phyloP scores from a whole-genome alignment of 2,888 invertebrate genomes.

The Timema cristinae region DNA sequence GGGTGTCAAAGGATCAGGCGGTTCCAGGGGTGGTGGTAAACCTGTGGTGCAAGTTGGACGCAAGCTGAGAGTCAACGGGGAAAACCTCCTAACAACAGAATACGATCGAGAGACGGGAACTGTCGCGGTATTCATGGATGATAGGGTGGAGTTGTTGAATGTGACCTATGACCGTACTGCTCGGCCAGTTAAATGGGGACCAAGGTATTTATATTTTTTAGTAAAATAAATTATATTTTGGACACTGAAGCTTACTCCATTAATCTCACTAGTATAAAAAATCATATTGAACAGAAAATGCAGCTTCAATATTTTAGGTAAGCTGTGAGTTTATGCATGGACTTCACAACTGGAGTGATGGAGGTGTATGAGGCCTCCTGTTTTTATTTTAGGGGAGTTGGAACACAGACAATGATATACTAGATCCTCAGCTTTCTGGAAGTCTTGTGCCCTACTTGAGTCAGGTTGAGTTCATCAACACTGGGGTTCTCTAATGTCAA shows the following conservation, averaged over 20 bases:
- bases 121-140: conserved; percentile 83
- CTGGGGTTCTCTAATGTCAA: too few relatives aligned
- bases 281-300: background rate
- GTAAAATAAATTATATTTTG: background rate
- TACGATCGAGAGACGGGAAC: conserved; percentile 85
- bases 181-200: conserved; percentile 79
- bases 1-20: conserved; percentile 56
- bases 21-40: conserved; percentile 52
- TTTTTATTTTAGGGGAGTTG: too few relatives aligned
- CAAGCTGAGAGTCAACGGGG: conserved; percentile 84
- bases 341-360: too few relatives aligned
- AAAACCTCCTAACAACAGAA: conserved; percentile 84
- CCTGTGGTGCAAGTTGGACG: conserved; percentile 79
- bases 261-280: background rate
- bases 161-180: conserved; percentile 84
- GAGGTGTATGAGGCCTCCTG: too few relatives aligned
- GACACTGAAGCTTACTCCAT: conserved; percentile 1
- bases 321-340: too few relatives aligned
- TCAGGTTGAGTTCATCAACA: too few relatives aligned
- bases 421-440: too few relatives aligned
- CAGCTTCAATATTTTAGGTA: background rate
- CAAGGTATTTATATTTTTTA: conserved; percentile 44
- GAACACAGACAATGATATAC: too few relatives aligned
- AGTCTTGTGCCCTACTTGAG: too few relatives aligned
- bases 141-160: conserved; percentile 77